A percentile compares a stretch with the other conserved stretches of the same genome.
Evolutionary conservation across 2,113 vertebrate species (phyloP).

Genomic region (Connochaetes taurinus): DNA sequence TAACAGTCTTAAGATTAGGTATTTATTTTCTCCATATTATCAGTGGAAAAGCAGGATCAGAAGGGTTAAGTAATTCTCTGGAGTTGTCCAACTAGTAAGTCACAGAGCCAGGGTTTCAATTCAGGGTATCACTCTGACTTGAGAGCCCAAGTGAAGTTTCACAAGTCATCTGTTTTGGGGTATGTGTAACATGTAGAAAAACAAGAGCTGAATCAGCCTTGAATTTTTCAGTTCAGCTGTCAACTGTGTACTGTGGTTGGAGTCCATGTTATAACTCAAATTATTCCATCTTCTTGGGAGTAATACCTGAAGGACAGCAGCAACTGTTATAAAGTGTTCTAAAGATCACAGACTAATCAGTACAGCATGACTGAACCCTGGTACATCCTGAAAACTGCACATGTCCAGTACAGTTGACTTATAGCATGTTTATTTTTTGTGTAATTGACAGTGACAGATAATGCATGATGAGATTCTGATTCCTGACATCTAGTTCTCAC

Average conservation of each 20-base stretch:
- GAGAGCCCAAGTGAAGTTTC: not conserved
- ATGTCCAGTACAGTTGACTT: not conserved
- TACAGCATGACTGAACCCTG: not conserved
- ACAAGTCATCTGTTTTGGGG: not conserved
- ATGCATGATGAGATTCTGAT: not conserved
- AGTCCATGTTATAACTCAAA: not conserved
- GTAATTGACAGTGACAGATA: not conserved
- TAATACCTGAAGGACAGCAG: not conserved
- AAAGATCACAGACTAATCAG: not conserved
- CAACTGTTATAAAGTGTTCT: not conserved
- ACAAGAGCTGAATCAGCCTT: not conserved
- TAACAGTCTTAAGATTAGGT: not conserved
- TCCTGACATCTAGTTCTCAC: not conserved
- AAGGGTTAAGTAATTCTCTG: not conserved
- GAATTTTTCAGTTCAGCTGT: not conserved
- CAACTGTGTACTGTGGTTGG: not conserved
- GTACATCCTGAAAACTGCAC: not conserved
- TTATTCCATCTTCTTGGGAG: not conserved
- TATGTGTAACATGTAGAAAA: not conserved
- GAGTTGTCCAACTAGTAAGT: not conserved
- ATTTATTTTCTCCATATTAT: conserved; percentile 10
- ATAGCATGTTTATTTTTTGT: not conserved
- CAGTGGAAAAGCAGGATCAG: not conserved
- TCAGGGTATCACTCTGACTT: not conserved
- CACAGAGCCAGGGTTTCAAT: not conserved